A percentile compares a stretch with the other conserved stretches of the same genome.
phyloP scores from a whole-genome alignment of 2,113 vertebrate species.

The Butorides virescens region DNA sequence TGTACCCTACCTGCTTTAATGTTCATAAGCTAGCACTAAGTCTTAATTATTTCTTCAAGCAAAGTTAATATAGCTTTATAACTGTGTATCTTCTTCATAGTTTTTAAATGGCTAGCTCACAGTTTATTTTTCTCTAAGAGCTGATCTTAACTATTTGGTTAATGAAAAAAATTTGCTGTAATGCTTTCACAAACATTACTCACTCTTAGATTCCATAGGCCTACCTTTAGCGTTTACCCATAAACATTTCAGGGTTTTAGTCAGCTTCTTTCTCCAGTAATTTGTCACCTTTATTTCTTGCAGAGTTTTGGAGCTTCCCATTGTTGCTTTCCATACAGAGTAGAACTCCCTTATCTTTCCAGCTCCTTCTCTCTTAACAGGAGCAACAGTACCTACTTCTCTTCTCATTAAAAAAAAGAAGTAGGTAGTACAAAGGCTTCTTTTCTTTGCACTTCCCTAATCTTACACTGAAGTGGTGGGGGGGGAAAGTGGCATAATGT shows the following conservation, averaged over 20 bases:
- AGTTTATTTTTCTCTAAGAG: neutral
- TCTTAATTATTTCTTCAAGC: neutral
- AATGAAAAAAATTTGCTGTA: neutral
- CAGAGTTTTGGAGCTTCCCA: conserved; percentile 32
- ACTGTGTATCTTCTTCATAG: neutral
- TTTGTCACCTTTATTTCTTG: conserved; percentile 55
- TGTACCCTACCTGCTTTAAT: neutral
- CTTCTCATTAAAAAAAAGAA: conserved; percentile 40
- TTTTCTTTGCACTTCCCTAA: conserved; percentile 31
- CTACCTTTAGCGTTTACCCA: neutral
- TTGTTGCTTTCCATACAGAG: conserved; percentile 31
- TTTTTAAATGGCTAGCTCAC: neutral
- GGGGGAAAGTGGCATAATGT: neutral
- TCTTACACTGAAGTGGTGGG: conserved; percentile 4
- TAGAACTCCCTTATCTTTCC: conserved; percentile 28
- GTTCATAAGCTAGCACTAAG: neutral
- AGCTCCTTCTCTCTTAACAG: conserved; percentile 42
- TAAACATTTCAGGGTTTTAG: conserved; percentile 4
- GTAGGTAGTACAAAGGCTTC: conserved; percentile 26
- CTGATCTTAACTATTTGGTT: neutral
- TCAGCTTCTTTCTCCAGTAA: conserved; percentile 26
- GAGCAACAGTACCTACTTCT: conserved; percentile 33
- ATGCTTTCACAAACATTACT: neutral
- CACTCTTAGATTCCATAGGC: neutral
- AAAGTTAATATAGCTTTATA: neutral